These are phyloP conservation scores for Frieseomelitta varia DNA, from an alignment of 1,140 invertebrate genomes.

Conservation along the genomic window DNA sequence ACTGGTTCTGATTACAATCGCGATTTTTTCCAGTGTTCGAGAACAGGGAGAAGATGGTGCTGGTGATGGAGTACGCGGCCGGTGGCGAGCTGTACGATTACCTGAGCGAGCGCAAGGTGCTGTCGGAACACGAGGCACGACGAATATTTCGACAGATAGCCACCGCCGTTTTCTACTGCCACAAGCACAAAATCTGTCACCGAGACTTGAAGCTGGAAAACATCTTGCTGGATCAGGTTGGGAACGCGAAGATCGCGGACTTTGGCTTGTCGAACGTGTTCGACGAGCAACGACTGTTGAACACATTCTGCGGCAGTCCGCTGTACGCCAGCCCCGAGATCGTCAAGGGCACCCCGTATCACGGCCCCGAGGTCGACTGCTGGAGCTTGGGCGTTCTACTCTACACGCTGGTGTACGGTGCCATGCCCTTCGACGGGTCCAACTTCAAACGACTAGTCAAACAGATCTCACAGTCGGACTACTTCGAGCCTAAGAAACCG, in stretches of 20 bases:
- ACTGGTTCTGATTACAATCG: neutral
- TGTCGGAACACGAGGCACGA: conserved; percentile 95
- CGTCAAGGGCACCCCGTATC: conserved; percentile 98
- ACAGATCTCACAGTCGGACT: conserved; percentile 98
- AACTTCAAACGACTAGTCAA: conserved; percentile 98
- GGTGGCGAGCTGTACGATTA: conserved; percentile 99
- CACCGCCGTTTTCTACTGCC: conserved; percentile 98
- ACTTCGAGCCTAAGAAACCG: conserved; percentile 97
- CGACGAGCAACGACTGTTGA: conserved; percentile 92
- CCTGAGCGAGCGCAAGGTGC: conserved; percentile 94
- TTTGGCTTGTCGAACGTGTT: conserved; percentile 99
- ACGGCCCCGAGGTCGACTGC: conserved; percentile 97
- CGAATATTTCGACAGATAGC: conserved; percentile 98
- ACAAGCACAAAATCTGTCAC: conserved; percentile 99
- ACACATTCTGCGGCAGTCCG: conserved; percentile 98
- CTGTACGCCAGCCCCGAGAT: conserved; percentile 99
- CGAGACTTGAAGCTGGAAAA: conserved; percentile 99
- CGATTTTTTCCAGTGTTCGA: conserved; percentile 93
- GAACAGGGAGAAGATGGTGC: conserved; percentile 98
- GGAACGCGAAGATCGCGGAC: conserved; percentile 99
- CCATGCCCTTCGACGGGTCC: conserved; percentile 99
- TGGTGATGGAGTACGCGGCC: conserved; percentile 99
- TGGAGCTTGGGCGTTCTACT: conserved; percentile 99
- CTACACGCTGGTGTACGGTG: conserved; percentile 99
- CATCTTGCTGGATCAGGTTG: conserved; percentile 96